phyloP scores from a whole-genome alignment of 2,888 invertebrate genomes.

The Linnaemya tessellans region DNA sequence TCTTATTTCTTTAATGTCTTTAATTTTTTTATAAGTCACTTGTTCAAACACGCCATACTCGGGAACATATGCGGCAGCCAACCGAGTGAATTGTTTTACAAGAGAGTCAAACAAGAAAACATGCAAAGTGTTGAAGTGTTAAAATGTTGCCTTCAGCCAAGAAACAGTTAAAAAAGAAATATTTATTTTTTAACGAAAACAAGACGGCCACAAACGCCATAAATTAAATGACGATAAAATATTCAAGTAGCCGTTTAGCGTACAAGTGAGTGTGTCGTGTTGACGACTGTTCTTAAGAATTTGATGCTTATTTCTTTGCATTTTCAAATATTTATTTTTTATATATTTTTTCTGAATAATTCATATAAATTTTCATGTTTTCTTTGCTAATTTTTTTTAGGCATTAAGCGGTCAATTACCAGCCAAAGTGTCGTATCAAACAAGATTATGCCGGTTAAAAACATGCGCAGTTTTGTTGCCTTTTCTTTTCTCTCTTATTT shows the following conservation, averaged over 20 bases:
- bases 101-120: not conserved
- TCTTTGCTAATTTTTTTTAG: not conserved
- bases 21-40: conserved; percentile 24
- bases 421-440: not conserved
- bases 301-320: conserved; percentile 27
- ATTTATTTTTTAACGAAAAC: not conserved
- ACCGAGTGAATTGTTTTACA: not conserved
- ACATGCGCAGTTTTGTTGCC: conserved; percentile 16
- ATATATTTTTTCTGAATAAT: not conserved
- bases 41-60: too few relatives aligned
- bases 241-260: conserved; percentile 49
- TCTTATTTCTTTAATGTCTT: too few relatives aligned
- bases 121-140: conserved; percentile 56
- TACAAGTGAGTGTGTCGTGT: not conserved
- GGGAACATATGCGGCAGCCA: too few relatives aligned
- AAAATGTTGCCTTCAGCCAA: conserved; percentile 52
- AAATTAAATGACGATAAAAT: conserved; percentile 30
- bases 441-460: conserved; percentile 31
- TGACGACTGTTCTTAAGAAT: conserved; percentile 47
- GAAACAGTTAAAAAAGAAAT: conserved; percentile 22
- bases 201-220: conserved; percentile 4
- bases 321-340: not conserved
- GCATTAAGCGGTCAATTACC: conserved; percentile 31
- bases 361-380: not conserved
- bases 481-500: not conserved